Percentiles rank a stretch among this genome's conserved stretches.
These are phyloP conservation scores for Drosophila borborema DNA, from an alignment of 2,888 invertebrate species.

Conservation along the genomic window DNA sequence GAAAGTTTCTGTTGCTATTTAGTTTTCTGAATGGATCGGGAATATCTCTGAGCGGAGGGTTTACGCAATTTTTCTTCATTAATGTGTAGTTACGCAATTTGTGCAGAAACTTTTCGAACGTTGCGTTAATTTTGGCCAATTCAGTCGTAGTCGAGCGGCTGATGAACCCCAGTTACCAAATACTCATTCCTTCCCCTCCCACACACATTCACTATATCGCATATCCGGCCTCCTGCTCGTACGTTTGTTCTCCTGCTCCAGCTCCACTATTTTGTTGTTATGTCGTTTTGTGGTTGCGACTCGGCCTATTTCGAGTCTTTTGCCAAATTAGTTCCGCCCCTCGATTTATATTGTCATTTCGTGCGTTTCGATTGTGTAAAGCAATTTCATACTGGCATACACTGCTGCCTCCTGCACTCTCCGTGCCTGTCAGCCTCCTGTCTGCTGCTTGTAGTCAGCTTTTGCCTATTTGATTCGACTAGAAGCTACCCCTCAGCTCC, in stretches of 20 bases:
- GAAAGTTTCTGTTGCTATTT: constrained; percentile 28
- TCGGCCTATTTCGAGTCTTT: constrained; percentile 81
- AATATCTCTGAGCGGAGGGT: background rate
- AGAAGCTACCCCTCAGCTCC: background rate
- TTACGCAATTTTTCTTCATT: constrained; percentile 65
- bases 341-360: constrained; percentile 85
- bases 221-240: constrained; percentile 6
- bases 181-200: background rate
- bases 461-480: constrained; percentile 45
- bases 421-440: background rate
- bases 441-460: constrained; percentile 6
- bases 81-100: constrained; percentile 80
- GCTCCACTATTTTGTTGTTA: constrained; percentile 54
- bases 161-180: constrained; percentile 30
- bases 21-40: constrained; percentile 20
- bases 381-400: constrained; percentile 57
- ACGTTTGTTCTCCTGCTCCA: background rate
- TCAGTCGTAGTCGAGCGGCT: constrained; percentile 46
- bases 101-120: constrained; percentile 67
- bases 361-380: constrained; percentile 80
- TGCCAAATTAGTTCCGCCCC: constrained; percentile 85
- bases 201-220: background rate
- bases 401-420: background rate
- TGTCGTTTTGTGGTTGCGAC: constrained; percentile 68
- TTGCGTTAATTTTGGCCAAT: constrained; percentile 80